phyloP scores from a whole-genome alignment of 1,140 invertebrate species.

The Drosophila sturtevanti region DNA sequence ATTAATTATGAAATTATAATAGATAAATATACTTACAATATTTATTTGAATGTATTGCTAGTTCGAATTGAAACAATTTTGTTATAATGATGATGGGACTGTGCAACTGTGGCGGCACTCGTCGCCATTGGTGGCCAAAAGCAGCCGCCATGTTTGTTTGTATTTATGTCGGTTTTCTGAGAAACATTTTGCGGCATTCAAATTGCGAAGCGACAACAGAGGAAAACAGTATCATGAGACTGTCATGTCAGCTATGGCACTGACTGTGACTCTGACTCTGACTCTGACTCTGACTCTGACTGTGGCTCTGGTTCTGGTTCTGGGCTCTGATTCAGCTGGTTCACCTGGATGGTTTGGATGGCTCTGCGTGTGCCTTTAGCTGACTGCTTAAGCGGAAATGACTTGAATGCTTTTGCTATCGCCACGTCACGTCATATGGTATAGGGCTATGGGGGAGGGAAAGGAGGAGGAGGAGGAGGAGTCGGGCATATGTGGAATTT shows the following conservation, averaged over 20 bases:
- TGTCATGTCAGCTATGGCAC: constrained; percentile 53
- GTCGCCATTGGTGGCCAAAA: constrained; percentile 47
- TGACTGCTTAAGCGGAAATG: constrained; percentile 79
- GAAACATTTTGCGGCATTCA: constrained; percentile 75
- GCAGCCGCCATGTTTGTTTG: constrained; percentile 76
- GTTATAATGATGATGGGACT: not conserved
- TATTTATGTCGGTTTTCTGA: constrained; percentile 74
- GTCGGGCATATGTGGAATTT: constrained; percentile 71
- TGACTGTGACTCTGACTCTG: not conserved
- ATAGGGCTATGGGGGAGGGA: not conserved
- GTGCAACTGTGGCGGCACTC: not conserved
- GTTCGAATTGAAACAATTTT: no score
- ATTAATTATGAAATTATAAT: no score
- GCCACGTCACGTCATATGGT: constrained; percentile 52
- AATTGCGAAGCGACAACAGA: constrained; percentile 50
- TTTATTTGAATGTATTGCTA: not conserved
- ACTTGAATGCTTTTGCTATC: constrained; percentile 73
- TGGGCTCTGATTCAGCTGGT: constrained; percentile 17
- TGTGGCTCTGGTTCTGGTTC: not conserved
- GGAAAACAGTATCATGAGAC: constrained; percentile 36
- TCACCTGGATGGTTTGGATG: constrained; percentile 35
- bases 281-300: constrained; percentile 5
- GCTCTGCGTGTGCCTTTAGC: constrained; percentile 49
- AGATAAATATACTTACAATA: not conserved
- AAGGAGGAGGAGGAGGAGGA: not conserved